Percentiles rank a stretch among this genome's conserved stretches.
phyloP scores from a whole-genome alignment of 30 jellyfish, hydroid and myxozoan genomes.

The Mastigias papua region DNA sequence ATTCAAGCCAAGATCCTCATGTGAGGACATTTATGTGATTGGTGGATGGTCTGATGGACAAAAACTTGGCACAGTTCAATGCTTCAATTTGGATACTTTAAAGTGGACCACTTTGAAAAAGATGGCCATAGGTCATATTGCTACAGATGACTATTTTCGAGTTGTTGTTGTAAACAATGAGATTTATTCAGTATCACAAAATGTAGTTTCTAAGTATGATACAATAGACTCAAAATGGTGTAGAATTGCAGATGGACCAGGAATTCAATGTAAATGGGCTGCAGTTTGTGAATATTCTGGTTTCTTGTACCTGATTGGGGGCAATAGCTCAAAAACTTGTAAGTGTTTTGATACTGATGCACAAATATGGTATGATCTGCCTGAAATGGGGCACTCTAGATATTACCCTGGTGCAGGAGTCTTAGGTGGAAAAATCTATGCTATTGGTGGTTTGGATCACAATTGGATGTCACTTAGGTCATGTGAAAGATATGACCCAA shows the following conservation, averaged over 20 bases:
- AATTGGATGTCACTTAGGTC: conserved; percentile 86
- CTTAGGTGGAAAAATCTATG: conserved; percentile 86
- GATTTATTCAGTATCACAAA: conserved; percentile 82
- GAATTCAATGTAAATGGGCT: conserved; percentile 98
- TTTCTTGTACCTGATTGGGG: conserved; percentile 86
- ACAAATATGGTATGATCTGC: conserved; percentile 79
- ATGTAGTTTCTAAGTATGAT: conserved; percentile 85
- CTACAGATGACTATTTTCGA: conserved; percentile 90
- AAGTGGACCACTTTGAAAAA: conserved; percentile 89
- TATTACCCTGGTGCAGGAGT: conserved; percentile 97
- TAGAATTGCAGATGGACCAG: conserved; percentile 92
- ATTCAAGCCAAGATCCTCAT: conserved; percentile 83
- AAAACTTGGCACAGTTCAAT: conserved; percentile 93
- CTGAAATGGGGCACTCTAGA: conserved; percentile 82
- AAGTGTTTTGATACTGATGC: conserved; percentile 80
- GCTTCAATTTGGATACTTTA: conserved; percentile 91
- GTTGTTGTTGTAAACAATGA: conserved; percentile 94
- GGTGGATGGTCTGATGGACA: conserved; percentile 99
- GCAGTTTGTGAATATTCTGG: conserved; percentile 89
- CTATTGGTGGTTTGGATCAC: conserved; percentile 93
- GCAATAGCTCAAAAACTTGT: conserved; percentile 85
- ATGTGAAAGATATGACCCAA: conserved; percentile 92
- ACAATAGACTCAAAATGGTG: conserved; percentile 92
- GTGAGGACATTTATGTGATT: conserved; percentile 92
- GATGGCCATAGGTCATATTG: conserved; percentile 86